Base-by-base conservation (phyloP, 2,797 vertebrate species). In the Coregonus suidteri region DNA sequence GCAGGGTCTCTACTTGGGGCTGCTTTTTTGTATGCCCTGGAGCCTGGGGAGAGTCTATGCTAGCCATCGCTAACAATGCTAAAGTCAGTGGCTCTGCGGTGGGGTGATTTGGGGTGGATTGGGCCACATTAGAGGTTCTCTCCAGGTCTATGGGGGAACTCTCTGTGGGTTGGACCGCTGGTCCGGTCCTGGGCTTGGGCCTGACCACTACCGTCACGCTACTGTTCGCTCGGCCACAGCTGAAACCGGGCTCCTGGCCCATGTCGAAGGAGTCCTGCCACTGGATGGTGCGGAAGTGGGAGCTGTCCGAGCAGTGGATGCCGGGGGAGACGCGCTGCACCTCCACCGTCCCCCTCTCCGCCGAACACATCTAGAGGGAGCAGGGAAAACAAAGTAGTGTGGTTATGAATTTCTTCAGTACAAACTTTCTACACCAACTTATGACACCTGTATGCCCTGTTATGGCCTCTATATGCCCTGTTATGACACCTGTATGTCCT, bases 231-330 rank as follows among this genome's bases (percentile, higher is more conserved):
- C 75, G 83, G 41, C 86, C 75, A 47, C 86, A 88, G 73, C 51
- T 82, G 68, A 83, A 83, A 35, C 76, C 69, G 41, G 85, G 72
- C 66, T 90, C 82, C 4, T 9, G 67, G 73, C 79, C 86, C 80
- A 82, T 30, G 77, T 95, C 93, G 25, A 95, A 93, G 14, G 93
- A 94, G 65, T 92, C 87, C 85, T 95, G 93, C 1, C 92, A 88
- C 75, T 92, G 82, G 69, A 95, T 95, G 41, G 93, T 92, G 47
- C 92, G 86, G 75, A 95, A 95, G 82, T 92, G 92, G 75, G 91
- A 92, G 30, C 51, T 76, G 25, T 75, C 74, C 0, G 88, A 84
- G 13, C 62, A 71, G 4, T 4, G 77, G 66, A 82, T 9, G 7
- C 59, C 59, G 9, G 80, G 79, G 13, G 86, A 77, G 15, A 70